Conservation (phyloP, 2,888 invertebrate species). For the Leuctra nigra region DNA sequence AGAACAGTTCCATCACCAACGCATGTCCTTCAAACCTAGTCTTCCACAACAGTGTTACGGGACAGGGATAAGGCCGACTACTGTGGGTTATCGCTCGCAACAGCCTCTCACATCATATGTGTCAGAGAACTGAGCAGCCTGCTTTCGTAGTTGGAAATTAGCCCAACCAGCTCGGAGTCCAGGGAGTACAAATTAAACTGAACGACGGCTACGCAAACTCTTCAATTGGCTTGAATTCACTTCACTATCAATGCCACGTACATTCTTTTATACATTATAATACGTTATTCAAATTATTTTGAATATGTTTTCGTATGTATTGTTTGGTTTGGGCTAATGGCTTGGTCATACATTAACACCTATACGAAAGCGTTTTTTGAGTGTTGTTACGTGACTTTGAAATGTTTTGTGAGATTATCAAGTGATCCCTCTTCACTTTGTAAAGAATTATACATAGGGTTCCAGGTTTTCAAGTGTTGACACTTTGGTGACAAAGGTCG, state of each 20-base stretch:
- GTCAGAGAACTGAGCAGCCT: background rate
- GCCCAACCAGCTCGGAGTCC: background rate
- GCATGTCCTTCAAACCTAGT: background rate
- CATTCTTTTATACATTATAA: too few species aligned
- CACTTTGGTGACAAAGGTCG: too few species aligned
- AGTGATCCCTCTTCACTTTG: background rate
- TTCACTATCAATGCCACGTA: too few species aligned
- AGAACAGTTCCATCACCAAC: background rate
- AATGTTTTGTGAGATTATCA: background rate
- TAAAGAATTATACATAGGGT: too few species aligned
- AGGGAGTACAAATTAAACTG: background rate
- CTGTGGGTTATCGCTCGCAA: background rate
- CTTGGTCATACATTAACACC: background rate
- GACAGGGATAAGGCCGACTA: background rate
- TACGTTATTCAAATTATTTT: background rate
- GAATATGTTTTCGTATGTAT: background rate
- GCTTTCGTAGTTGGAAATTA: background rate
- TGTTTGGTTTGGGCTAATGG: background rate
- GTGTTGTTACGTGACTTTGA: background rate
- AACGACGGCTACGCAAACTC: background rate
- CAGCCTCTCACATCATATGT: background rate
- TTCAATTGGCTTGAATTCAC: background rate
- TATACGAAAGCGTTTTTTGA: background rate
- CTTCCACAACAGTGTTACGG: background rate
- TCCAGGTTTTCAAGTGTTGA: too few species aligned